Percentiles rank a stretch among this genome's conserved stretches.
Conservation (phyloP, 2,888 invertebrate species). For the Pegoplata infirma region DNA sequence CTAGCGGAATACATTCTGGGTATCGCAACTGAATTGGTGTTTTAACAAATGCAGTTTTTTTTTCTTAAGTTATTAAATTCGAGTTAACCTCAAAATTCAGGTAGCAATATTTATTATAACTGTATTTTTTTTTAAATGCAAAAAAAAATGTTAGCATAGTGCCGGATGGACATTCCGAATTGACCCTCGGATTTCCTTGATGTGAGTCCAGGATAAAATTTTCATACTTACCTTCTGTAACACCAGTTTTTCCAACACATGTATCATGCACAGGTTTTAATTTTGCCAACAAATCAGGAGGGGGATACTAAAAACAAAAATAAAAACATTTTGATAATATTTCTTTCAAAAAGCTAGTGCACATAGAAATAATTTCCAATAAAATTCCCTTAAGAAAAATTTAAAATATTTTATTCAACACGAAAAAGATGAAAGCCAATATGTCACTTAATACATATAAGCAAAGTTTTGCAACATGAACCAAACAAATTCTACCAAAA, state of each 20-base stretch:
- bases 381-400: constrained; percentile 11
- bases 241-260: constrained; percentile 71
- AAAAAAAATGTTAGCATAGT: too few species aligned
- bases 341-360: background rate
- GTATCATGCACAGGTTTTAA: constrained; percentile 69
- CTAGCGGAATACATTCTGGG: too few species aligned
- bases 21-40: too few species aligned
- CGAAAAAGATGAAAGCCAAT: constrained; percentile 26
- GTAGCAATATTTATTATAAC: too few species aligned
- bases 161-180: too few species aligned
- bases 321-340: constrained; percentile 3
- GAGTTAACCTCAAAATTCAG: too few species aligned
- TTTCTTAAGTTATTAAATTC: too few species aligned
- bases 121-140: too few species aligned
- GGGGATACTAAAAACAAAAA: constrained; percentile 70
- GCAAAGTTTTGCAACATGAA: constrained; percentile 30
- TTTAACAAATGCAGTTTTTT: too few species aligned
- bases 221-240: too few species aligned
- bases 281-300: constrained; percentile 68
- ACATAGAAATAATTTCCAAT: background rate
- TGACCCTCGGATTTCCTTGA: too few species aligned
- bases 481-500: constrained; percentile 22
- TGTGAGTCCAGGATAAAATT: too few species aligned
- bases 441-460: constrained; percentile 38
- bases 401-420: constrained; percentile 24